Evolutionary conservation across 2,113 vertebrate species (phyloP).

Genomic region (Meleagris gallopavo): DNA sequence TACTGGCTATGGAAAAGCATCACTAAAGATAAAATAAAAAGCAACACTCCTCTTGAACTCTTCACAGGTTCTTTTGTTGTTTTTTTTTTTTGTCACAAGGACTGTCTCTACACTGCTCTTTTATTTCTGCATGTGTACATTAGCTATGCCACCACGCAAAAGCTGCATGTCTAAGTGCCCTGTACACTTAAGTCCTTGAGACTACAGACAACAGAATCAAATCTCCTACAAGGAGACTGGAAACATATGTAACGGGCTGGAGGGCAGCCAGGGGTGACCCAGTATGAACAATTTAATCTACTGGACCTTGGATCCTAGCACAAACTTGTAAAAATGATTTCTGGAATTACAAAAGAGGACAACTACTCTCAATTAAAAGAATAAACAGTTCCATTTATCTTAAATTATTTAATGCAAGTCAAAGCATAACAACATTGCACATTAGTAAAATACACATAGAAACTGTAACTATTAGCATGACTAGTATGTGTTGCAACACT

Average conservation of each 20-base stretch:
- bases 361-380: background rate
- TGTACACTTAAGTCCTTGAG: background rate
- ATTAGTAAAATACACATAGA: background rate
- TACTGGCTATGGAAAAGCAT: background rate
- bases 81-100: background rate
- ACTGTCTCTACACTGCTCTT: background rate
- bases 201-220: background rate
- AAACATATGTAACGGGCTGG: background rate
- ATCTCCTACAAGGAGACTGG: background rate
- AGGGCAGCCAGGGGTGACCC: background rate
- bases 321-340: fast-evolving
- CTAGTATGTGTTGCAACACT: background rate
- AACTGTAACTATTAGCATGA: background rate
- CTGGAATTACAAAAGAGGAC: background rate
- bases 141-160: background rate
- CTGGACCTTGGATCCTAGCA: background rate
- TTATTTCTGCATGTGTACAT: background rate
- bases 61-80: fast-evolving
- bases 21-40: background rate
- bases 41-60: fast-evolving
- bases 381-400: background rate
- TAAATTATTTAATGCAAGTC: background rate
- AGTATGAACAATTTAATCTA: too few species aligned
- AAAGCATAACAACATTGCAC: background rate
- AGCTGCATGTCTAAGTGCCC: background rate